phyloP scores from a whole-genome alignment of 2,888 invertebrate genomes.

The Drosophila sordidapex region DNA sequence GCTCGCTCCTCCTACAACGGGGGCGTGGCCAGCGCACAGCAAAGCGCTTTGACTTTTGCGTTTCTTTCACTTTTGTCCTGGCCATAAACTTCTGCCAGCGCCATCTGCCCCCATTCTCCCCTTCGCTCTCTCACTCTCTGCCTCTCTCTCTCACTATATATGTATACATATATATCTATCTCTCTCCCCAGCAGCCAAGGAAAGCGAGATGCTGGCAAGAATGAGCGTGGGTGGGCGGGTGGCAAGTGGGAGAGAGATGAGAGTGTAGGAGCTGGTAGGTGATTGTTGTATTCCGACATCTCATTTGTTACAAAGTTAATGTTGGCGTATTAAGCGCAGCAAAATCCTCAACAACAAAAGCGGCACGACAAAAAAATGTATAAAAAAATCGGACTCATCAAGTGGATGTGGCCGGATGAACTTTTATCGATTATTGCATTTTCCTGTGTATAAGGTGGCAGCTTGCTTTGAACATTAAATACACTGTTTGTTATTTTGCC shows the following conservation, averaged over 20 bases:
- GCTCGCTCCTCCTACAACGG: conserved; percentile 66
- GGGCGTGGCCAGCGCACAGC: conserved; percentile 69
- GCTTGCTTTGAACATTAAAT: conserved; percentile 44
- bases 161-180: not conserved
- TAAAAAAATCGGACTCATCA: conserved; percentile 13
- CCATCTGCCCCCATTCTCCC: conserved; percentile 15
- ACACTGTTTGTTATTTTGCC: conserved; percentile 21
- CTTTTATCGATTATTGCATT: conserved; percentile 78
- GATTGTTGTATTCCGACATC: conserved; percentile 80
- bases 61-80: conserved; percentile 77
- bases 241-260: conserved; percentile 8
- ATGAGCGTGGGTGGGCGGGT: conserved; percentile 11
- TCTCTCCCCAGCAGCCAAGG: conserved; percentile 9
- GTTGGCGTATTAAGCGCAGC: conserved; percentile 81
- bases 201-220: not conserved
- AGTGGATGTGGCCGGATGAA: conserved; percentile 48
- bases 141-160: not conserved
- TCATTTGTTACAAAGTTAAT: conserved; percentile 81
- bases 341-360: conserved; percentile 78
- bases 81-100: conserved; percentile 62
- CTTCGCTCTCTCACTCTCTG: conserved; percentile 10
- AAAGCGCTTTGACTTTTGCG: conserved; percentile 82
- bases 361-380: conserved; percentile 33
- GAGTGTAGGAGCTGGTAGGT: conserved; percentile 60
- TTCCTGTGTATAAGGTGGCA: conserved; percentile 23